Conservation (phyloP, 1,140 invertebrate genomes). For the Musca domestica region DNA sequence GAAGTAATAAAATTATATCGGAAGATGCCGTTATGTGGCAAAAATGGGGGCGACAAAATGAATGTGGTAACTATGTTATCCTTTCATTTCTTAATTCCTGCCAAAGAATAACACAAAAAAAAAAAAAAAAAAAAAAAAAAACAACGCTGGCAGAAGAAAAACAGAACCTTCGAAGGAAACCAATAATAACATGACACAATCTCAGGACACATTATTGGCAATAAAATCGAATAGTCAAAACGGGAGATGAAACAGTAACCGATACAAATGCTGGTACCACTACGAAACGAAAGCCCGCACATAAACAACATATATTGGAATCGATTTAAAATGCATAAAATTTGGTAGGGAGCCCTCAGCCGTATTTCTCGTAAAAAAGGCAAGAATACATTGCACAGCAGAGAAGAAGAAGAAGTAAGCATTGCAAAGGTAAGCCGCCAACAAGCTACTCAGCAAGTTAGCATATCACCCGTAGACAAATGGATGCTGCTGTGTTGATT, state of each 20-base stretch:
- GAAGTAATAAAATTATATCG: slow-evolving; percentile 11
- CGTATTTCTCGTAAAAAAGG: too few relatives aligned
- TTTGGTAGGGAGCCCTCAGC: not conserved
- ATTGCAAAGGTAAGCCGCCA: not conserved
- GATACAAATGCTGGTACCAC: slow-evolving; percentile 1
- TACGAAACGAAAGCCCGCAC: too few relatives aligned
- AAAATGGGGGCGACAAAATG: not conserved
- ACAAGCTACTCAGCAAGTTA: not conserved
- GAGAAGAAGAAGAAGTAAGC: too few relatives aligned
- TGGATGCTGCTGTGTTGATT: too few relatives aligned
- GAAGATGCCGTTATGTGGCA: not conserved
- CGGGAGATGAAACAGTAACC: slow-evolving; percentile 44
- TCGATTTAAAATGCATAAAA: slow-evolving; percentile 25
- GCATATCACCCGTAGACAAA: too few relatives aligned
- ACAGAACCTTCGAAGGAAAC: not conserved
- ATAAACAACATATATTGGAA: slow-evolving; percentile 3
- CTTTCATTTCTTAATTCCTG: slow-evolving; percentile 9
- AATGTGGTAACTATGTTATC: slow-evolving; percentile 7
- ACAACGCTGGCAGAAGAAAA: too few relatives aligned
- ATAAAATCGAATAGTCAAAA: slow-evolving; percentile 34
- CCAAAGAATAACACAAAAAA: too few relatives aligned
- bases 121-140: not conserved
- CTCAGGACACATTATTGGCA: slow-evolving; percentile 50
- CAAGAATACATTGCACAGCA: too few relatives aligned
- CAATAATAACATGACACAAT: slow-evolving; percentile 52